Conservation (phyloP, 2,888 invertebrate species). For the Noctua janthe region DNA sequence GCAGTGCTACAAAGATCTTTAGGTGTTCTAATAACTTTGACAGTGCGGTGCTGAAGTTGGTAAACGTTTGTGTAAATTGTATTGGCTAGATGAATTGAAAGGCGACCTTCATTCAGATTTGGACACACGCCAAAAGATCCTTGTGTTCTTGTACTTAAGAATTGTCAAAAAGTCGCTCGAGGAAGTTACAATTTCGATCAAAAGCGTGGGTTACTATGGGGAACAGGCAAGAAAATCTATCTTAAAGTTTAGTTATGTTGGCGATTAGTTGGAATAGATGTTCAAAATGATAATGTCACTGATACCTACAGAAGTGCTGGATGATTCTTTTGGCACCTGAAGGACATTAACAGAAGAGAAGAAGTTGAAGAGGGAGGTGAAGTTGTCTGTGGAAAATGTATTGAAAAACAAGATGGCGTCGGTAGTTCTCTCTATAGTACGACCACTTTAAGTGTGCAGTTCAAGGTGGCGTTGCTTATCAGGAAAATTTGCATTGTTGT, state of each 20-base stretch:
- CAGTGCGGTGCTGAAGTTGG: neutral
- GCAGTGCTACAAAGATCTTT: constrained; percentile 3
- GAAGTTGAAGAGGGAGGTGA: neutral
- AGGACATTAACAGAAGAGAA: neutral
- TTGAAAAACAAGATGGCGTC: neutral
- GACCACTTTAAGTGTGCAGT: too few species aligned
- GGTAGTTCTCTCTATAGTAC: neutral
- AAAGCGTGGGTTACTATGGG: neutral
- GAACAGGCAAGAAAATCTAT: neutral
- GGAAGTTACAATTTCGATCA: neutral
- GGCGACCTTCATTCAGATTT: neutral
- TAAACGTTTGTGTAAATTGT: neutral
- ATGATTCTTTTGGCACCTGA: neutral
- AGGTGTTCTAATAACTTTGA: neutral
- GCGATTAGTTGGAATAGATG: neutral
- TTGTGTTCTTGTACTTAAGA: neutral
- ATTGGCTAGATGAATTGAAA: neutral
- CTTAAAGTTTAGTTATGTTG: neutral
- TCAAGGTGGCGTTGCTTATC: too few species aligned
- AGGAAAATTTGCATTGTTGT: too few species aligned
- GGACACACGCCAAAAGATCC: neutral
- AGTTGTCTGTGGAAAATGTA: neutral
- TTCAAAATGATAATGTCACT: neutral
- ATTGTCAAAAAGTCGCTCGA: neutral
- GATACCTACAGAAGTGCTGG: neutral